Evolutionary conservation across 37 sponge, comb jelly and placozoan species (phyloP), one percentile per base, ranked within the genome.

Genomic region (Agelas oroides): DNA sequence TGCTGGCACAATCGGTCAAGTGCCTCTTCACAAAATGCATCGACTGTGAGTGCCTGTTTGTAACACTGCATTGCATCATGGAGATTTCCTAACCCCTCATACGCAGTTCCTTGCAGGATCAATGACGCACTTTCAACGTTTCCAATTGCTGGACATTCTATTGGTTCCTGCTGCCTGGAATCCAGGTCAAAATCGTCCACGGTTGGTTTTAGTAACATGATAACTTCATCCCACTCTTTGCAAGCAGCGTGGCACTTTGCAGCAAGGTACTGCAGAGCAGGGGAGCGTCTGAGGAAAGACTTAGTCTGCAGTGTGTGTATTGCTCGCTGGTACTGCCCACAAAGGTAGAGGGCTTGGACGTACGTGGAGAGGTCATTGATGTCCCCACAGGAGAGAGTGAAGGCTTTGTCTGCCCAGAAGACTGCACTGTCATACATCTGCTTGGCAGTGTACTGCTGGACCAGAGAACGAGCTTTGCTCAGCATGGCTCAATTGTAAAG

Each of bases 401-500:
- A 63, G 28, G 91, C 95, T 55, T 94, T 94, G 31, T 94, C 95
- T 1, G 95, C 91, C 95, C 95, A 94, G 84, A 89, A 94, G 0
- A 53, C 52, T 27, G 95, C 95, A n/a, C 75, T 65, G 24, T 59
- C 21, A 36, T 79, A 54, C 55, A 90, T 71, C 32, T 88, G 86
- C 46, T 87, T 84, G 17, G 24, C 8, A 17, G 74, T 53, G 62
- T 94, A 88, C 39, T 85, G 70, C 27, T 77, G 39, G 52, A 73
- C 89, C 1, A 93, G 77, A 6, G 55, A 52, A 20, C 93, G 75
- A 12, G 73, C 58, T 38, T 30, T 75, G 13, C 39, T 39, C 21
- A 81, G 40, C 82, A 81, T 79, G 46, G 40, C 70, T n/a, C 58
- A 15, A 56, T 15, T 56, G 58, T 56, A 56, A 56, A n/a, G n/a